Evolutionary conservation across 2,888 invertebrate genomes (phyloP), one percentile per base, ranked within the genome.

Genomic region (Pherbina coryleti): DNA sequence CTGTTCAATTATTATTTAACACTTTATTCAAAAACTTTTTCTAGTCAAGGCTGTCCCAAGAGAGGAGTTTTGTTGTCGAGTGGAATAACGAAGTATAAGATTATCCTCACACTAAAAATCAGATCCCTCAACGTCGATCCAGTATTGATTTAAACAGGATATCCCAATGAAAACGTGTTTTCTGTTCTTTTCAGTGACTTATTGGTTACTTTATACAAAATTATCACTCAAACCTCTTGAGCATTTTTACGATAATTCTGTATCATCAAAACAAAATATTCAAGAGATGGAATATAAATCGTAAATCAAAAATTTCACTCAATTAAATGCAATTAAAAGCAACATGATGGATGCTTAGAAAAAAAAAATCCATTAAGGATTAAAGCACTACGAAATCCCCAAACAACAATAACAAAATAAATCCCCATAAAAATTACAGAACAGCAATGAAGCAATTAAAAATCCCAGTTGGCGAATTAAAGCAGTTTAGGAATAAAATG

Each of bases 381-480:
- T 14, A 72, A 34, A 57, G 22, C 34, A 22, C 17, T 9, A 69
- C 14, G 4, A 3, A 7, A 34, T 37, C 49, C 53, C 19, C 49
- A 73, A 69, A 76, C 37, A 62, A 70, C 49, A 53, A 69, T 70
- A 69, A 70, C 71, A 55, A 76, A 72, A 76, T 73, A 76, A 79
- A 76, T 76, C 67, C 70, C 70, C 55, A 69, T 44, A 31, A 77
- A 79, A 79, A 77, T 77, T 75, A 77, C 53, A 77, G 73, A 74
- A 44, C 37, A 34, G 72, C 71, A 78, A 71, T 75, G 75, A 78
- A 78, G 71, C 76, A 79, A 80, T 80, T 79, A 79, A 80, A 80
- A 81, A 78, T 81, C 79, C 77, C 80, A 72, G 79, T 78, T 75
- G 79, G 75, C 77, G 79, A 79, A 79, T 79, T 79, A 78, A 79